Evolutionary conservation across 2,888 invertebrate genomes (phyloP).

Genomic region (Synanthedon andrenaeformis): DNA sequence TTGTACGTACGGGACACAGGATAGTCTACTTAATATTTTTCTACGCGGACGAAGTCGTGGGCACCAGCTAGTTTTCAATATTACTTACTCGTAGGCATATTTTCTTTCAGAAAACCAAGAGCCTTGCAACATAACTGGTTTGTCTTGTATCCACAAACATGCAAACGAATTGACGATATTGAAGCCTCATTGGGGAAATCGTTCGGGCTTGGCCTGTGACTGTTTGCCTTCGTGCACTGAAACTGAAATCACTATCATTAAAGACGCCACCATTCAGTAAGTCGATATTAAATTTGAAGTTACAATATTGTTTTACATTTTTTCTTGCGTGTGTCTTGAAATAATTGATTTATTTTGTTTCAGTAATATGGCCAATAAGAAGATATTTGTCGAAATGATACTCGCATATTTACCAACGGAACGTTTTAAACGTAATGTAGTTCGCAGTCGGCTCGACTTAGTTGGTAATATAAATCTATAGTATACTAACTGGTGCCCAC

Average conservation of each 20-base stretch:
- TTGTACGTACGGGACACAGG: no score
- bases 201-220: slow-evolving; percentile 74
- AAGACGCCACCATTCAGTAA: slow-evolving; percentile 55
- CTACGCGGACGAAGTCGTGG: no score
- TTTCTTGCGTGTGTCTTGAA: background rate
- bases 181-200: slow-evolving; percentile 74
- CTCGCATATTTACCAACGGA: slow-evolving; percentile 72
- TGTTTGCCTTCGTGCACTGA: slow-evolving; percentile 80
- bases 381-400: slow-evolving; percentile 56
- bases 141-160: slow-evolving; percentile 73
- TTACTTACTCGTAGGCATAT: no score
- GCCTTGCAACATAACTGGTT: slow-evolving; percentile 74
- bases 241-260: slow-evolving; percentile 74
- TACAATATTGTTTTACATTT: no score
- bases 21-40: no score
- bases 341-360: slow-evolving; percentile 3
- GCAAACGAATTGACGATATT: slow-evolving; percentile 73
- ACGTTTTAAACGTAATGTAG: slow-evolving; percentile 74
- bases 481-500: no score
- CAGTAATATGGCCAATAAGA: slow-evolving; percentile 43
- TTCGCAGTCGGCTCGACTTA: slow-evolving; percentile 74
- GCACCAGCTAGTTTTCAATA: no score
- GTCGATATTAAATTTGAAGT: slow-evolving; percentile 6
- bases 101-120: slow-evolving; percentile 42
- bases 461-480: slow-evolving; percentile 53